Base-by-base conservation (phyloP, 2,888 invertebrate genomes). In the Apomyelois bistriatella region DNA sequence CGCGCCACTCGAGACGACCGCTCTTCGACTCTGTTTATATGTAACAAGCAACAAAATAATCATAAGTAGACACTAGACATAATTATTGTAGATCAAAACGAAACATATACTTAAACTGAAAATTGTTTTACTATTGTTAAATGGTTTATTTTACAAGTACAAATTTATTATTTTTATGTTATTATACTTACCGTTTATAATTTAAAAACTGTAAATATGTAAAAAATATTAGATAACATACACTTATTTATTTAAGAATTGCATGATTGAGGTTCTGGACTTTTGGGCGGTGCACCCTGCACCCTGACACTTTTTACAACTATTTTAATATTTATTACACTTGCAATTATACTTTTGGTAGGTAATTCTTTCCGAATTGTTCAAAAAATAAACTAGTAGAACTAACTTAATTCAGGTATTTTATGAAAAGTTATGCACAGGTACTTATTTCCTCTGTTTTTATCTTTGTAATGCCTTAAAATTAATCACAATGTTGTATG, bases 191-290 rank as follows among this genome's bases (percentile, higher is more conserved):
- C 72, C 76, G 83, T 82, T 79, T 82, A 83, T 85, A 77, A 82
- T 75, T 75, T 71, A 78, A 71, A 77, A 79, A 76, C 68, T 89
- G 89, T 90, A 89, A 76, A 90, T 89, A 90, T 90, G 89, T 90
- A 89, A 85, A 89, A 22, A 86, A 87, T 76, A 75, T 78, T 86
- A 85, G 81, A 78, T 85, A 83, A 82, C 82, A 81, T 83, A 85
- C 80, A 84, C 80, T 82, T 87, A 88, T 87, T 89, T 90, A 89
- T 89, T 89, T 85, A 82, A 71, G 71, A 76, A 79, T 72, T 72
- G 78, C 76, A 79, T 78, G 79, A 77, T 78, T 79, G 81, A 77
- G 76, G 77, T 81, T 83, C 74, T 71, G 65, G 70, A 77, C 79
- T 72, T 69, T 64, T 66, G 72, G 75, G 74, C 72, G 72, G 74